These are phyloP conservation scores for Daubentonia madagascariensis DNA, from an alignment of 2,113 vertebrate genomes.

Conservation along the genomic window DNA sequence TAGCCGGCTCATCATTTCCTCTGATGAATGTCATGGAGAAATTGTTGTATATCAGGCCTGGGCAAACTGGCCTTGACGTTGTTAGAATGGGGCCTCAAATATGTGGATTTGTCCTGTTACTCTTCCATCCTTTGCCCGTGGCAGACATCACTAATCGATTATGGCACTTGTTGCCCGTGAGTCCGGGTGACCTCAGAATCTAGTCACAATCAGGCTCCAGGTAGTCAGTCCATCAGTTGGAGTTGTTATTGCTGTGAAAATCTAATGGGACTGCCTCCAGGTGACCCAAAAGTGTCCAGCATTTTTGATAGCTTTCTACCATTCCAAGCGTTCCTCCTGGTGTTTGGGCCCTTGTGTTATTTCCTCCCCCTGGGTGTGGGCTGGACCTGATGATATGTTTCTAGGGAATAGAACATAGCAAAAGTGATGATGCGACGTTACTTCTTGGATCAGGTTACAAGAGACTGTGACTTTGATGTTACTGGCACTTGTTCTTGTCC, in stretches of 20 bases:
- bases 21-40: neutral
- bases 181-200: neutral
- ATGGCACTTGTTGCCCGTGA: neutral
- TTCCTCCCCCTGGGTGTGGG: neutral
- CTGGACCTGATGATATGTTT: neutral
- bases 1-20: neutral
- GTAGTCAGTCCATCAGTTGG: neutral
- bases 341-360: neutral
- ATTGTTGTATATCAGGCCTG: neutral
- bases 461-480: neutral
- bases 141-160: neutral
- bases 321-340: neutral
- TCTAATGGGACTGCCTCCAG: neutral
- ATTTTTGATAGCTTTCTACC: neutral
- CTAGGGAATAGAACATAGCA: neutral
- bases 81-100: neutral
- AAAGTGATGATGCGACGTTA: neutral
- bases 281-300: neutral
- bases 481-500: neutral
- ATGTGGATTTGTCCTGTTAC: neutral
- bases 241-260: neutral
- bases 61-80: neutral
- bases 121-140: neutral
- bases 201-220: neutral
- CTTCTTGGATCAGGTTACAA: neutral